Percentiles rank a stretch among this genome's conserved stretches.
These are phyloP conservation scores for Porites lutea DNA, from an alignment of 64 coral and sea anemone genomes.

Conservation along the genomic window DNA sequence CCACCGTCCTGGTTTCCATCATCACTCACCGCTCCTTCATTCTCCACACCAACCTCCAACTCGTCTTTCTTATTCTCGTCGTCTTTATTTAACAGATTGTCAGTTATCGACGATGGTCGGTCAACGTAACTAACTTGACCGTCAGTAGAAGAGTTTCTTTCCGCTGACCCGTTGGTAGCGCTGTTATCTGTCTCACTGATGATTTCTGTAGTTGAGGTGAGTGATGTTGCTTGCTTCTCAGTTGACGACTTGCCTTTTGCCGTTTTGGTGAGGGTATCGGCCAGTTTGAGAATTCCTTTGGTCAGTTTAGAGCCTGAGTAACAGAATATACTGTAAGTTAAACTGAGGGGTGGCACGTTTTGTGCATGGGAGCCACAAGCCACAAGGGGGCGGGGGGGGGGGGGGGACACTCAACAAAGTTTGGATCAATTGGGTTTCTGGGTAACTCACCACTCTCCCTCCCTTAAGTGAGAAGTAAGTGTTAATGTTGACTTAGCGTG, in stretches of 20 bases:
- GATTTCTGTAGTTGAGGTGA: not conserved
- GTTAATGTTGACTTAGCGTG: no score
- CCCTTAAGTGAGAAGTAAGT: no score
- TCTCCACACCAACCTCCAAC: slow-evolving; percentile 2
- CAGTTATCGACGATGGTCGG: slow-evolving; percentile 16
- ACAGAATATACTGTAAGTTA: not conserved
- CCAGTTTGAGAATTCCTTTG: slow-evolving; percentile 15
- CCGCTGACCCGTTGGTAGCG: not conserved
- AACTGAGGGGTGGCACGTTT: no score
- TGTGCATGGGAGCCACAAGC: no score
- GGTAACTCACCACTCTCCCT: no score
- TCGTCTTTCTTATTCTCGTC: not conserved
- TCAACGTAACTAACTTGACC: slow-evolving; percentile 60
- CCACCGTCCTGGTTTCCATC: slow-evolving; percentile 19
- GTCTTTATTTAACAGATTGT: not conserved
- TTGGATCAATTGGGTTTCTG: no score
- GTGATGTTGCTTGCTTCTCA: not conserved
- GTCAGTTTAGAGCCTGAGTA: slow-evolving; percentile 47
- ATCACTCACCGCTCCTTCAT: slow-evolving; percentile 26
- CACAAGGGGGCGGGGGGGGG: no score
- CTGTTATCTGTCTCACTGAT: not conserved
- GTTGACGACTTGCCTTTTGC: not conserved
- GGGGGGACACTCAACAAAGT: no score
- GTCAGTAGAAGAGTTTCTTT: slow-evolving; percentile 69
- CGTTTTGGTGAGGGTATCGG: slow-evolving; percentile 3